These are phyloP conservation scores for Hippocampus zosterae DNA, from an alignment of 2,113 vertebrate species.

Conservation along the genomic window DNA sequence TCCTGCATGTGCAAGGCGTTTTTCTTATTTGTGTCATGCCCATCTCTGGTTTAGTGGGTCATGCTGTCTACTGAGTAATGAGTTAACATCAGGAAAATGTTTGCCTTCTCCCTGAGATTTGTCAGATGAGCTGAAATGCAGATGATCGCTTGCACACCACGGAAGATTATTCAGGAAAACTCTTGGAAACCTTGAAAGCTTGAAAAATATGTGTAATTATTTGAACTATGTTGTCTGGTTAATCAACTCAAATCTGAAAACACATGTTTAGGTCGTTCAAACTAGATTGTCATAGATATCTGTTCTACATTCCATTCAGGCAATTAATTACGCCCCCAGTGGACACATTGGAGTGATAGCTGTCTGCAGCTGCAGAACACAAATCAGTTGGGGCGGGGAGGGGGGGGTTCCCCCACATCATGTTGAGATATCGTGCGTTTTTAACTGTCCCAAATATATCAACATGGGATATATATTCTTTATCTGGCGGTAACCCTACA, in stretches of 20 bases:
- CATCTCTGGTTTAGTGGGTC: conserved; percentile 39
- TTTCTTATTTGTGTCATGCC: conserved; percentile 14
- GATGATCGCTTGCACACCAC: conserved; percentile 15
- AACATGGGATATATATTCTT: not conserved
- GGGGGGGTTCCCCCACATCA: not conserved
- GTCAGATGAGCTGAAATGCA: conserved; percentile 17
- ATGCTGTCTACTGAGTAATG: conserved; percentile 45
- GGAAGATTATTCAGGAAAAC: not conserved
- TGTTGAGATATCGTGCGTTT: not conserved
- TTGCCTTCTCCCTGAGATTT: conserved; percentile 25
- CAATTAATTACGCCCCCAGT: not conserved
- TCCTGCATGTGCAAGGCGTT: conserved; percentile 21
- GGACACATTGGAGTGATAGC: not conserved
- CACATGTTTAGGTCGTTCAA: not conserved
- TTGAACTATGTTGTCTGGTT: not conserved
- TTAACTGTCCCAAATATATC: not conserved
- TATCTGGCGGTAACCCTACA: not conserved
- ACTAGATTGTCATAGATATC: not conserved
- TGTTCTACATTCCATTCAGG: not conserved
- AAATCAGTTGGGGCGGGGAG: too few species aligned
- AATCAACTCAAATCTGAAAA: not conserved
- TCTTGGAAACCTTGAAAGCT: not conserved
- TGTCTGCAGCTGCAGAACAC: not conserved
- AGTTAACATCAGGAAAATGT: conserved; percentile 25
- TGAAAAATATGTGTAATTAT: not conserved